These are phyloP conservation scores for Gyrodactylus salaris DNA, from an alignment of 1,140 invertebrate species.

Conservation along the genomic window DNA sequence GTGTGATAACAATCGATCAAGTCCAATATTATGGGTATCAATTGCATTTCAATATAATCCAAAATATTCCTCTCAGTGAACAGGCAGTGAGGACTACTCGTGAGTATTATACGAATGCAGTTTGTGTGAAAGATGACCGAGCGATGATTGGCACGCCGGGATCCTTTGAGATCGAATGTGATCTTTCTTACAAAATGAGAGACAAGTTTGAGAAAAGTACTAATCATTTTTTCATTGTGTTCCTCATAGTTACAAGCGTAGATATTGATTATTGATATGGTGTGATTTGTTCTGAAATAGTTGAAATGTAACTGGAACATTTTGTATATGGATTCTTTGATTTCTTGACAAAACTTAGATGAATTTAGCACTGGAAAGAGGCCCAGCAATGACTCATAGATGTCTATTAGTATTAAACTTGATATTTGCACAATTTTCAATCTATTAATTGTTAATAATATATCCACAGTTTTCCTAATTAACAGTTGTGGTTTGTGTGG, in stretches of 20 bases:
- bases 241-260: background rate
- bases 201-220: background rate
- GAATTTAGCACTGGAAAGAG: background rate
- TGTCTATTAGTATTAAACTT: background rate
- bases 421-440: background rate
- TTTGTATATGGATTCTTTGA: background rate
- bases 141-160: background rate
- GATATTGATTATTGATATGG: background rate
- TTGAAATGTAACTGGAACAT: background rate
- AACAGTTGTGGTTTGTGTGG: background rate
- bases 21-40: background rate
- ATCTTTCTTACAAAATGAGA: background rate
- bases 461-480: background rate
- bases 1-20: background rate
- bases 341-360: background rate
- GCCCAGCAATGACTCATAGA: background rate
- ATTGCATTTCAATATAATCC: background rate
- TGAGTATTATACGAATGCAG: background rate
- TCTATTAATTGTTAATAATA: background rate
- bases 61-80: background rate
- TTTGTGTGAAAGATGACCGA: background rate
- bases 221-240: background rate
- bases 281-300: background rate
- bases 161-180: background rate
- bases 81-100: background rate